Conservation (phyloP, 2,888 invertebrate genomes). For the Lasioglossum oenotherae region DNA sequence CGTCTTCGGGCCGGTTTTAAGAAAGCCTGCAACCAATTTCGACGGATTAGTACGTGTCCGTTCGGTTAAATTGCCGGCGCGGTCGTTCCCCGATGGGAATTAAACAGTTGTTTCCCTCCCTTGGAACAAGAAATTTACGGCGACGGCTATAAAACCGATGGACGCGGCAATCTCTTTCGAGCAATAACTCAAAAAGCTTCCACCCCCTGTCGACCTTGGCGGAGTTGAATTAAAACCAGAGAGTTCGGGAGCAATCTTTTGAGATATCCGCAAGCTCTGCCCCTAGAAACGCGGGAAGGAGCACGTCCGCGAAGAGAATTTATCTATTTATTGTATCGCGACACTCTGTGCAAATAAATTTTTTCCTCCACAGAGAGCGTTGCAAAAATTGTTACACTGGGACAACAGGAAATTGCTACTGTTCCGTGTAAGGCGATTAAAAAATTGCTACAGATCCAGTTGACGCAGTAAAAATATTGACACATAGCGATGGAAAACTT, state of each 20-base stretch:
- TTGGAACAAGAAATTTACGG: conserved; percentile 23
- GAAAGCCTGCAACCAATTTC: conserved; percentile 89
- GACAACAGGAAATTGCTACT: neutral
- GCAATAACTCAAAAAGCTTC: conserved; percentile 10
- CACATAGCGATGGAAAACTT: no score
- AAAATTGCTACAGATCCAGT: neutral
- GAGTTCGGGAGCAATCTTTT: conserved; percentile 6
- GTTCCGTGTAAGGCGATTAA: neutral
- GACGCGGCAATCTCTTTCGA: neutral
- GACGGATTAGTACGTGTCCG: conserved; percentile 33
- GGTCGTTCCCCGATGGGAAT: conserved; percentile 7
- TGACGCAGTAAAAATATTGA: neutral
- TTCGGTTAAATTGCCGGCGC: neutral
- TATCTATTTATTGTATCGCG: neutral
- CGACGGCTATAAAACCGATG: neutral
- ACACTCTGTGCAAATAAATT: neutral
- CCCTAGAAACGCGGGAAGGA: neutral
- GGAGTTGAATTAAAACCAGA: conserved; percentile 10
- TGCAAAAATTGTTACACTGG: neutral
- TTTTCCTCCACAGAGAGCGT: neutral
- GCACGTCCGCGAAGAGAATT: neutral
- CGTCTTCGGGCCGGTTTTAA: conserved; percentile 95
- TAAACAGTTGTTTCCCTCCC: conserved; percentile 8
- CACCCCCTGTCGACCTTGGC: neutral
- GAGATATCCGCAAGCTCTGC: neutral